Evolutionary conservation across 2,888 invertebrate species (phyloP).

Genomic region (Drosophila trichaetosa): DNA sequence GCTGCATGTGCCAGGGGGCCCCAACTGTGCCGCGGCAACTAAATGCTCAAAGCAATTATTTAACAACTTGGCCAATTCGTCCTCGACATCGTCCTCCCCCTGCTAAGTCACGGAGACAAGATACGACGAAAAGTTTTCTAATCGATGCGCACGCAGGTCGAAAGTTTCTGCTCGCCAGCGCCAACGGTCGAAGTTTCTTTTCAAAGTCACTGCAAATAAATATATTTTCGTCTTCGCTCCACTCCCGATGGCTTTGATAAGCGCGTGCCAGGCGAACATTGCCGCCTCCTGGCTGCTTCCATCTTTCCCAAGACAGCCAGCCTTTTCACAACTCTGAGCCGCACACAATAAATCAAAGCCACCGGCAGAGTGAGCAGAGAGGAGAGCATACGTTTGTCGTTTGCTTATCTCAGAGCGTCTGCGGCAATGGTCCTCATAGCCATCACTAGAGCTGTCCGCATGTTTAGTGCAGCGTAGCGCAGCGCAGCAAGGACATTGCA

Average conservation of each 20-base stretch:
- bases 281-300: conserved; percentile 10
- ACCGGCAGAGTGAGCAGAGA: not conserved
- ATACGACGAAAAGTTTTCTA: conserved; percentile 77
- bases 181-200: conserved; percentile 72
- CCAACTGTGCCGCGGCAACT: conserved; percentile 21
- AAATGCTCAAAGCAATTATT: conserved; percentile 74
- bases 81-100: not conserved
- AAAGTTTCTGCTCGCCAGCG: conserved; percentile 60
- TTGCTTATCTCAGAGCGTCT: conserved; percentile 52
- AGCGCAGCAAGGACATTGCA: conserved; percentile 65
- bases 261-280: conserved; percentile 54
- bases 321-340: conserved; percentile 69
- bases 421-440: conserved; percentile 55
- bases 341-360: conserved; percentile 75
- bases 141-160: conserved; percentile 78
- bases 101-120: conserved; percentile 48
- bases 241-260: conserved; percentile 57
- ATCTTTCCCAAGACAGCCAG: conserved; percentile 21
- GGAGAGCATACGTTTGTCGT: conserved; percentile 31
- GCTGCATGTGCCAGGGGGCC: conserved; percentile 30
- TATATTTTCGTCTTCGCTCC: conserved; percentile 59
- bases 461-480: conserved; percentile 38
- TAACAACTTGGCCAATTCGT: conserved; percentile 74
- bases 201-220: conserved; percentile 80
- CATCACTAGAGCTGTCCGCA: conserved; percentile 41